Evolutionary conservation across 2,797 vertebrate species (phyloP), one percentile per base, ranked within the genome.

Genomic region (Adrianichthys oophorus): DNA sequence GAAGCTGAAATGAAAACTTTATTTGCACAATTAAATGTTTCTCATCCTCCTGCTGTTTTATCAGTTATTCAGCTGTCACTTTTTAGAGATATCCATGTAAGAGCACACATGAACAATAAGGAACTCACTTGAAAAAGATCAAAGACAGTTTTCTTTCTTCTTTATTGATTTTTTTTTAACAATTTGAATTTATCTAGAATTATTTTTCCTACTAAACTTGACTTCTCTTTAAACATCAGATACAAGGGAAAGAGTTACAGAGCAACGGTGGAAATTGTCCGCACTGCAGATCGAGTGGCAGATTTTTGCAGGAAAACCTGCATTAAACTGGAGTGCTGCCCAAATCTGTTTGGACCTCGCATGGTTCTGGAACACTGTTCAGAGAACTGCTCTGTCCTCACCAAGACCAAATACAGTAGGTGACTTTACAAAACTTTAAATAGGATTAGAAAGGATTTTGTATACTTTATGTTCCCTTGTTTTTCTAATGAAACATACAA

Each of bases 351-450:
- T 6, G 96, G 97, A 48, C 96, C 97, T 46, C 90, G 93, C 60
- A 98, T 98, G 96, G 96, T 98, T 82, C 90, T 97, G 80, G 96
- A 98, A 59, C 95, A 87, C 65, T 98, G 97, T 87, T 96, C 97
- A 0, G 97, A 99, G 84, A 98, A 98, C 87, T 99, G 97, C 85
- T 98, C 96, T n/a, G 94, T 98, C 72, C 93, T 99, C 78, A 99
- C 97, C 77, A 99, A 99, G 92, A 98, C 97, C 68, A 98, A 98
- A 92, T 99, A 98, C 91, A 99, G 97, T 99, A 86, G 84, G 94
- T 84, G 17, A 42, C 42, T 65, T 17, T 66, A 14, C 44, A 19
- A 19, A 19, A 46, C 8, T 5, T 12, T 19, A 13, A 16, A 46
- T 5, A 19, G 5, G 43, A 16, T 18, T 45, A 18, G 18, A 37